Percentiles rank a stretch among this genome's conserved stretches.
Conservation (phyloP, 2,888 invertebrate species). For the Lepidochrysops patricia region DNA sequence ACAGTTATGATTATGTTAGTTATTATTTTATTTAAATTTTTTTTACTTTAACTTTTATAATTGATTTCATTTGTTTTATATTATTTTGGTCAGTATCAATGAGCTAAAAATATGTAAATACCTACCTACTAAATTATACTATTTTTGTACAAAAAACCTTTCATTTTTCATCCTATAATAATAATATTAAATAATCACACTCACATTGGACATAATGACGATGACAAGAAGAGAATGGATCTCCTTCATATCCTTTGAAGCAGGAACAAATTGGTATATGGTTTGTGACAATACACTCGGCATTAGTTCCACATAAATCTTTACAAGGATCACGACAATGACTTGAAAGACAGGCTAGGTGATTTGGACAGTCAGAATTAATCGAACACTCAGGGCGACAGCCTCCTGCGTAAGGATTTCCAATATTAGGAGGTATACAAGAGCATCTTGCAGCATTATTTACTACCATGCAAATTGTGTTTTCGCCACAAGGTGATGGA, state of each 20-base stretch:
- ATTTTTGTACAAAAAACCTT: background rate
- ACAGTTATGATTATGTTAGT: background rate
- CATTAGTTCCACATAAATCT: slow-evolving; percentile 87
- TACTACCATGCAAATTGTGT: slow-evolving; percentile 82
- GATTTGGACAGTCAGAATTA: slow-evolving; percentile 85
- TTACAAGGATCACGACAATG: slow-evolving; percentile 91
- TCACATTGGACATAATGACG: slow-evolving; percentile 72
- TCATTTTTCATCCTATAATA: too few relatives aligned
- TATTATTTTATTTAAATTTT: background rate
- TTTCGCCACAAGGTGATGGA: slow-evolving; percentile 89
- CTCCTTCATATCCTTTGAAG: slow-evolving; percentile 82
- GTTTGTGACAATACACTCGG: slow-evolving; percentile 86
- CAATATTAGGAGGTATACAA: slow-evolving; percentile 92
- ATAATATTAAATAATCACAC: too few relatives aligned
- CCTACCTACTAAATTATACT: background rate
- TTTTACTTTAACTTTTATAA: too few relatives aligned
- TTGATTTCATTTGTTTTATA: too few relatives aligned
- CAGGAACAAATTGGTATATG: slow-evolving; percentile 90
- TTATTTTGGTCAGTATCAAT: background rate
- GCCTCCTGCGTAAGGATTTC: slow-evolving; percentile 89
- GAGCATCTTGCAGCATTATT: slow-evolving; percentile 82
- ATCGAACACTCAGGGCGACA: slow-evolving; percentile 90
- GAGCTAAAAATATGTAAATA: too few relatives aligned
- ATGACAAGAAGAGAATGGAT: slow-evolving; percentile 87
- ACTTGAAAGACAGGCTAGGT: slow-evolving; percentile 86